phyloP scores from a whole-genome alignment of 2,113 vertebrate genomes.

The Petromus typicus region DNA sequence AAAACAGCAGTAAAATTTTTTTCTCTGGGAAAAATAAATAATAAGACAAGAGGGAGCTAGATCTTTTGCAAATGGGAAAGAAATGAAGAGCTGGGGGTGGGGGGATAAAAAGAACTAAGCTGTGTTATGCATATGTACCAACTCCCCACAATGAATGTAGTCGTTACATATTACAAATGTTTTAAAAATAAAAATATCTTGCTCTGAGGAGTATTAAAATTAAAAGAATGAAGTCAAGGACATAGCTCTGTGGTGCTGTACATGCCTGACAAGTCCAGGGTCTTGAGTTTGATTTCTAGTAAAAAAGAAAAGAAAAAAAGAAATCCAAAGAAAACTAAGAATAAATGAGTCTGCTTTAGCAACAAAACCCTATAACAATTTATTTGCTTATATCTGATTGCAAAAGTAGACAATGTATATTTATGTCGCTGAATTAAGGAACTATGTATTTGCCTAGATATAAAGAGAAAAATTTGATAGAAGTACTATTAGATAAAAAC shows the following conservation, averaged over 20 bases:
- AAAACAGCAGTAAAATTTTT: not conserved
- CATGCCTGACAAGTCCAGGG: too few relatives aligned
- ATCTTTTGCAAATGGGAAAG: not conserved
- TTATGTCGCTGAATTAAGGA: slow-evolving; percentile 9
- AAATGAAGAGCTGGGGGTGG: not conserved
- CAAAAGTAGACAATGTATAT: not conserved
- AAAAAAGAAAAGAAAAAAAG: too few relatives aligned
- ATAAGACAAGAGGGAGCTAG: not conserved
- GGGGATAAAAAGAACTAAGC: not conserved
- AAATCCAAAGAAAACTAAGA: too few relatives aligned
- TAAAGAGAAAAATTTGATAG: not conserved
- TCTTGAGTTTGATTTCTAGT: too few relatives aligned
- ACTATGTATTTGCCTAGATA: not conserved
- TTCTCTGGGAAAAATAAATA: not conserved
- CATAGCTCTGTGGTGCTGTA: too few relatives aligned
- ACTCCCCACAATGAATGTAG: not conserved
- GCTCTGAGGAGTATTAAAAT: slow-evolving; percentile 12
- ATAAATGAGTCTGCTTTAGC: slow-evolving; percentile 20
- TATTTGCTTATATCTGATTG: slow-evolving; percentile 9
- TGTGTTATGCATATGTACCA: not conserved
- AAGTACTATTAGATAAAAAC: slow-evolving; percentile 23
- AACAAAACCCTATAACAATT: slow-evolving; percentile 21
- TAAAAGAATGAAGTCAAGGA: too few relatives aligned
- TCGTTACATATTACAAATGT: not conserved
- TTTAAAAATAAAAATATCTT: not conserved